Conservation (phyloP, 2,797 vertebrate species). For the Sphaeramia orbicularis region DNA sequence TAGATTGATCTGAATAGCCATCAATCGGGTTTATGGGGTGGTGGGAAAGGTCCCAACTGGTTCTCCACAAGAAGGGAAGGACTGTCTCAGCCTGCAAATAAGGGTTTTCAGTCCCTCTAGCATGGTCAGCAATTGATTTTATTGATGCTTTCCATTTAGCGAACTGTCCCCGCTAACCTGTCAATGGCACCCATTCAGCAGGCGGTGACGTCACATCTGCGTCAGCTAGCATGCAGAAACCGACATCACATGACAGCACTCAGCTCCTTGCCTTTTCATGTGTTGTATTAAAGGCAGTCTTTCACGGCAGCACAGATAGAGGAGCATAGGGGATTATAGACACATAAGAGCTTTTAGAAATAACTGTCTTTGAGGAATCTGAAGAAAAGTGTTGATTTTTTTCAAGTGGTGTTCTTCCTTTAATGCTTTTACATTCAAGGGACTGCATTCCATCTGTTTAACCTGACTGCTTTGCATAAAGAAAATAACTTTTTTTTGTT, state of each 20-base stretch:
- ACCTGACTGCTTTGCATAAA: neutral
- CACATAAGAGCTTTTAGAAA: constrained; percentile 13
- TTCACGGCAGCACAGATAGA: constrained; percentile 32
- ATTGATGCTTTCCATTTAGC: constrained; percentile 44
- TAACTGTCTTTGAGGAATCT: constrained; percentile 31
- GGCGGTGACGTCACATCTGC: constrained; percentile 72
- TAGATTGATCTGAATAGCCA: constrained; percentile 13
- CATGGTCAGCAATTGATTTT: constrained; percentile 53
- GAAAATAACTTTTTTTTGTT: neutral
- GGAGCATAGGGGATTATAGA: constrained; percentile 24
- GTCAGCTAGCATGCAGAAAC: constrained; percentile 72
- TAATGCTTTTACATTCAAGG: constrained; percentile 1
- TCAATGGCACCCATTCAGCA: constrained; percentile 79
- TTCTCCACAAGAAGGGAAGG: constrained; percentile 7
- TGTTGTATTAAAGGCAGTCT: constrained; percentile 57
- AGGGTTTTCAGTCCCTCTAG: constrained; percentile 29
- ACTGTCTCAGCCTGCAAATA: constrained; percentile 25
- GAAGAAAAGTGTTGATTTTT: constrained; percentile 17
- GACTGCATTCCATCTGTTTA: neutral
- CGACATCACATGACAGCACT: constrained; percentile 79
- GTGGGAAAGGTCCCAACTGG: constrained; percentile 29
- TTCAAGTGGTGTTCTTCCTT: neutral
- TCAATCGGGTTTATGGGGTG: constrained; percentile 8
- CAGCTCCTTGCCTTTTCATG: constrained; percentile 67
- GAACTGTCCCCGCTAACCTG: constrained; percentile 5